Base-by-base conservation (phyloP, 35 echinoderm and acorn worm species). In the Heliocidaris erythrogramma region DNA sequence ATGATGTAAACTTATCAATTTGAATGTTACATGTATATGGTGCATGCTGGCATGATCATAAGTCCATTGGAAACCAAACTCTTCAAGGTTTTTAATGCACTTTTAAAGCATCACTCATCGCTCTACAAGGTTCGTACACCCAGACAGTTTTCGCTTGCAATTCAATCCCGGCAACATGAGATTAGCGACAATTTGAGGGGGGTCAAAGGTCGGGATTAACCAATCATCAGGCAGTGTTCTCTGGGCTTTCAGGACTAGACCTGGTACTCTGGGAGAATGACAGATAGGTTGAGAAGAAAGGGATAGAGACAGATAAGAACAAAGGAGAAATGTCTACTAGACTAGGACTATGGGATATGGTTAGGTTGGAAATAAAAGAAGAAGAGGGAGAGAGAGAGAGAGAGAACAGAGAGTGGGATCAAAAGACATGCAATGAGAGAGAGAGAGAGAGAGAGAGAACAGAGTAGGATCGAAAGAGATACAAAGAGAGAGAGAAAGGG, bases 221-320 rank as follows among this genome's bases (percentile, higher is more conserved):
- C 91, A 92, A 92, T 92, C 91, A 92, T 92, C 91, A 59, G 50
- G 48, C 48, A 52, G 91, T 92, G 48, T 92, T 92, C 91, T 48
- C 91, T 49, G 16, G 11, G 91, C 91, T 59, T 52, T 92, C 47
- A 21, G 65, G 65, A 78, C 21, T 78, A 78, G 18, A 78, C 65
- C 7, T 27, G 65, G 18, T 78, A 78, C 65, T 78, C 65, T 78
- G 65, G 65, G 27, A 78, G 65, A 78, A 78, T 89, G 87, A 89
- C 31, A 47, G 87, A 89, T 89, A 48, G 30, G 32, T 32, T 4
- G 9, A 48, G 87, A 48, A 27, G 0, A 9, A 48, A 48, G 31
- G 87, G 31, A 32, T 32, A 48, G 6, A 89, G 87, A 89, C 12
- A 89, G 31, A 89, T 31, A 32, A 30, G 31, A 2, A 86, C 31